Percentiles rank a stretch among this genome's conserved stretches.
Evolutionary conservation across 2,113 vertebrate genomes (phyloP).

Genomic region (Orthonyx spaldingii): DNA sequence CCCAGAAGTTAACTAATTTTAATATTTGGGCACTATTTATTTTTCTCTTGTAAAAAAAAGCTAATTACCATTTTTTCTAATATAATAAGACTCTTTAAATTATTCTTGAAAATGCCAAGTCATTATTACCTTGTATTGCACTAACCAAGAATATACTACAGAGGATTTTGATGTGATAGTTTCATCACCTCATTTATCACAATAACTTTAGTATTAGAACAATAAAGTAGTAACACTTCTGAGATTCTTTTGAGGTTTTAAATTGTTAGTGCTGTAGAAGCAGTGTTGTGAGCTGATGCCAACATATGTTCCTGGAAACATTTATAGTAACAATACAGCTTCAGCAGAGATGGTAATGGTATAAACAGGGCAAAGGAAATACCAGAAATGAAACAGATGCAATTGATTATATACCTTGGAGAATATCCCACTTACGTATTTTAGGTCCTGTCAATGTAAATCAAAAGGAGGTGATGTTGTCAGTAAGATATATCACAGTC

Average conservation of each 20-base stretch:
- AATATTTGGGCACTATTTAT: conserved; percentile 12
- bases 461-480: conserved; percentile 66
- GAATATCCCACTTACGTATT: conserved; percentile 71
- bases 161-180: not conserved
- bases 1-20: conserved; percentile 7
- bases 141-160: not conserved
- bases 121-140: not conserved
- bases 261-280: conserved; percentile 18
- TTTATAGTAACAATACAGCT: conserved; percentile 65
- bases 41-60: conserved; percentile 26
- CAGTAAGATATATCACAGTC: conserved; percentile 51
- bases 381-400: conserved; percentile 70
- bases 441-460: conserved; percentile 66
- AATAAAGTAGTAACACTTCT: not conserved
- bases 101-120: conserved; percentile 37
- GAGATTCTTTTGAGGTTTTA: conserved; percentile 28
- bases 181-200: conserved; percentile 43
- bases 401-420: conserved; percentile 73
- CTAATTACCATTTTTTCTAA: not conserved
- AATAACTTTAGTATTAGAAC: conserved; percentile 30
- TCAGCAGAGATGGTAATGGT: conserved; percentile 63
- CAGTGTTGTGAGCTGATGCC: conserved; percentile 38
- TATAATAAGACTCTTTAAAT: not conserved
- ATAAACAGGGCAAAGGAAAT: conserved; percentile 75
- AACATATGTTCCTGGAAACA: conserved; percentile 68